Percentiles rank a stretch among this genome's conserved stretches.
These are phyloP conservation scores for Istiophorus platypterus DNA, from an alignment of 2,113 vertebrate species.

Conservation along the genomic window DNA sequence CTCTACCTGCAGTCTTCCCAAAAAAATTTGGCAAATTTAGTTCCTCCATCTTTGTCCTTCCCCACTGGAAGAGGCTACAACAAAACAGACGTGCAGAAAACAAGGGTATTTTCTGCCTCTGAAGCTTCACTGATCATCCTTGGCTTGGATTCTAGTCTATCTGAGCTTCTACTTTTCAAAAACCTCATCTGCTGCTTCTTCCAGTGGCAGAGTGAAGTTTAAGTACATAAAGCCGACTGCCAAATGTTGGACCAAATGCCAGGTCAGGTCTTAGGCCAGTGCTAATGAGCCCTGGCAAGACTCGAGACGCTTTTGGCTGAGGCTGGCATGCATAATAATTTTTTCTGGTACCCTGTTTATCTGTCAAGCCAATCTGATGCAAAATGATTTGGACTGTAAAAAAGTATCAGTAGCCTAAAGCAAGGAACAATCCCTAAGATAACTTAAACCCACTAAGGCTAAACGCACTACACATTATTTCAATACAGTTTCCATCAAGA, in stretches of 20 bases:
- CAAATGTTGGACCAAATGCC: conserved; percentile 20
- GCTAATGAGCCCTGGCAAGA: conserved; percentile 23
- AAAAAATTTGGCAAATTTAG: background rate
- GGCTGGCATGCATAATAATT: conserved; percentile 10
- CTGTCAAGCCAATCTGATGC: background rate
- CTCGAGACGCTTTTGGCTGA: background rate
- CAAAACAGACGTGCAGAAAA: background rate
- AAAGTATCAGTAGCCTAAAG: background rate
- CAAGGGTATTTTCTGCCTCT: background rate
- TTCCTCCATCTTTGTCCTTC: background rate
- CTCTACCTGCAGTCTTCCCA: fast-evolving
- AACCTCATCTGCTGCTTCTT: conserved; percentile 26
- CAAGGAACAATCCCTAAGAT: background rate
- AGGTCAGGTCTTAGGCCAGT: conserved; percentile 18
- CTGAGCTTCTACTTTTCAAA: conserved; percentile 7
- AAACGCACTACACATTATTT: background rate
- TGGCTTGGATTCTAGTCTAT: background rate
- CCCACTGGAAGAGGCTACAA: background rate
- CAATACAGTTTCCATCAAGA: too few species aligned
- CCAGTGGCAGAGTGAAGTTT: conserved; percentile 6
- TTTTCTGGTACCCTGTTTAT: background rate
- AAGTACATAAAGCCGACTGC: conserved; percentile 12
- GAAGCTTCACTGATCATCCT: background rate
- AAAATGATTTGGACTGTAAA: background rate
- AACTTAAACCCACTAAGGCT: background rate